phyloP scores from a whole-genome alignment of 2,113 vertebrate species.

The Thunnus maccoyii region DNA sequence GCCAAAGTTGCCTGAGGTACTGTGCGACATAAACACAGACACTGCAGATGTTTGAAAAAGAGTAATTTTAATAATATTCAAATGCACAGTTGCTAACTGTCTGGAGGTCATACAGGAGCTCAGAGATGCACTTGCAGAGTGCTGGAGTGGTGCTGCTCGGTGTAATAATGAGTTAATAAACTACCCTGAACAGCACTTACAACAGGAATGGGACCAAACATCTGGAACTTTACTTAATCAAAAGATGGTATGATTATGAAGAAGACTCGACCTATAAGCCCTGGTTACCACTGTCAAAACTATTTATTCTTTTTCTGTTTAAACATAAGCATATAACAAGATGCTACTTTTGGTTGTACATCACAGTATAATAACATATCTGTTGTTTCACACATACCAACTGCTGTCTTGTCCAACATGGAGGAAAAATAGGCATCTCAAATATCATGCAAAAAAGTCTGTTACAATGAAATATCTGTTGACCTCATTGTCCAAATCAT shows the following conservation, averaged over 20 bases:
- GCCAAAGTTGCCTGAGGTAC: background rate
- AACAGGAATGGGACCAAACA: background rate
- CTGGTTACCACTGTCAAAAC: background rate
- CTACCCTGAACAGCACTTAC: slow-evolving; percentile 9
- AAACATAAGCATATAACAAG: background rate
- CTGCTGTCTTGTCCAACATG: slow-evolving; percentile 13
- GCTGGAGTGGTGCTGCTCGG: background rate
- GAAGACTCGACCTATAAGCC: background rate
- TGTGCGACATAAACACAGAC: slow-evolving; percentile 8
- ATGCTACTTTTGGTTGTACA: background rate
- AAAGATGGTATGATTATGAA: background rate
- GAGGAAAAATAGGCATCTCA: background rate
- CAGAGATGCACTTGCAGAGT: slow-evolving; percentile 5
- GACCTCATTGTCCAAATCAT: slow-evolving; percentile 24
- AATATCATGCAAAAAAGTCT: background rate
- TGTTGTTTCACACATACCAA: background rate
- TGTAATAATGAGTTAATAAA: slow-evolving; percentile 15
- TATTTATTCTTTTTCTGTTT: background rate
- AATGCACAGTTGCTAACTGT: background rate
- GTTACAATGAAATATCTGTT: slow-evolving; percentile 1
- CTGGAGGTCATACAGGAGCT: slow-evolving; percentile 20
- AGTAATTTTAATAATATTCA: slow-evolving; percentile 2
- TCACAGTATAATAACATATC: background rate
- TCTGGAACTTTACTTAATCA: background rate
- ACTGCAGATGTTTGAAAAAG: slow-evolving; percentile 18